These are phyloP conservation scores for Drosophila kepulauana DNA, from an alignment of 1,140 invertebrate genomes.

Conservation along the genomic window DNA sequence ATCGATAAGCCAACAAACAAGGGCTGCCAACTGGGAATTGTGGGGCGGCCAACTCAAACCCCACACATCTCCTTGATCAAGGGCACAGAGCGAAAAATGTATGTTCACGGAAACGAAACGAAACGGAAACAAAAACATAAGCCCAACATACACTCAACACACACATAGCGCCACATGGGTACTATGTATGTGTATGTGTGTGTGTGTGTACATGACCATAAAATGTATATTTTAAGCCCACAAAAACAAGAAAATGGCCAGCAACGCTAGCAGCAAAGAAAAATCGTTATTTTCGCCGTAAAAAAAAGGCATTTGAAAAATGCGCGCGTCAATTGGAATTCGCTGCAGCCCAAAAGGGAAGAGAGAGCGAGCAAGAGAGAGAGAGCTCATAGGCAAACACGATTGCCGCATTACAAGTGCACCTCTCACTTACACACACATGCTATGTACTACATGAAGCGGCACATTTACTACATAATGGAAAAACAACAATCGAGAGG, in stretches of 20 bases:
- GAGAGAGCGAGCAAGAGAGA: constrained; percentile 17
- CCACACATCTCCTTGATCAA: constrained; percentile 81
- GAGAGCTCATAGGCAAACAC: constrained; percentile 24
- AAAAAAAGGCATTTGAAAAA: constrained; percentile 77
- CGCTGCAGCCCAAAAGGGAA: constrained; percentile 49
- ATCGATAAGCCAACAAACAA: constrained; percentile 1
- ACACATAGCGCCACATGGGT: constrained; percentile 22
- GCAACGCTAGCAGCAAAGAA: constrained; percentile 47
- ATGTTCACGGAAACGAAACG: constrained; percentile 20
- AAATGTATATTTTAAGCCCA: constrained; percentile 79
- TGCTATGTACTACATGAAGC: constrained; percentile 34
- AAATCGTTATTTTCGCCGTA: constrained; percentile 83
- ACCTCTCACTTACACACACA: constrained; percentile 47
- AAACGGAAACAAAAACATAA: constrained; percentile 29
- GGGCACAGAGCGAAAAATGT: constrained; percentile 50
- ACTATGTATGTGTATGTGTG: neutral
- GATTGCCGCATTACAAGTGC: constrained; percentile 74
- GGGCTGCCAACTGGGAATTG: constrained; percentile 11
- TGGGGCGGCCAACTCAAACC: constrained; percentile 58
- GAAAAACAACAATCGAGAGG: constrained; percentile 63
- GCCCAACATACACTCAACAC: constrained; percentile 40
- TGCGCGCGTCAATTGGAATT: constrained; percentile 79
- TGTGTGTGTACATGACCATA: constrained; percentile 59
- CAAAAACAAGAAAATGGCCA: constrained; percentile 61
- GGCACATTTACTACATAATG: constrained; percentile 75